Conservation (phyloP, 1,140 invertebrate species). For the Cyphomyrmex costatus region DNA sequence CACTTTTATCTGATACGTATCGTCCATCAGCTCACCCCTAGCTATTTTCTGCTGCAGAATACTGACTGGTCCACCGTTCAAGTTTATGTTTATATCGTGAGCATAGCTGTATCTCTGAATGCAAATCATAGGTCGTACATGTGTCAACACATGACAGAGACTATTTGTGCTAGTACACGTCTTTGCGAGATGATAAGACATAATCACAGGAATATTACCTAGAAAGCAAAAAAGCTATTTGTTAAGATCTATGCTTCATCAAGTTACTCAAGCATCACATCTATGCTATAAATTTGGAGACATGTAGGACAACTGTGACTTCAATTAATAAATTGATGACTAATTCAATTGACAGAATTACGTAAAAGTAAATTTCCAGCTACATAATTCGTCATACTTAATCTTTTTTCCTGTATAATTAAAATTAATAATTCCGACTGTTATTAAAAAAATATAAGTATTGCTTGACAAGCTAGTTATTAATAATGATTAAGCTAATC, state of each 20-base stretch:
- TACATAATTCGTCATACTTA: neutral
- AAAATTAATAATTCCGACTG: neutral
- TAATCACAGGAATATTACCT: constrained; percentile 62
- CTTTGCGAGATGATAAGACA: constrained; percentile 75
- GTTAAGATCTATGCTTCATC: constrained; percentile 18
- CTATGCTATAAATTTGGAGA: neutral
- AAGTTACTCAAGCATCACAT: neutral
- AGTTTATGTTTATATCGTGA: constrained; percentile 15
- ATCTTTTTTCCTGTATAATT: neutral
- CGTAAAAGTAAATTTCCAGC: neutral
- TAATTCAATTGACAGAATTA: neutral
- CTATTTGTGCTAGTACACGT: constrained; percentile 69
- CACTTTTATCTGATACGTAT: constrained; percentile 91
- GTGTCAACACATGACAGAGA: constrained; percentile 70
- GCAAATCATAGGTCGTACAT: constrained; percentile 63
- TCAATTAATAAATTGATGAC: neutral
- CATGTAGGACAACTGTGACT: neutral
- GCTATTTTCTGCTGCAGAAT: constrained; percentile 88
- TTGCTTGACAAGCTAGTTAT: neutral
- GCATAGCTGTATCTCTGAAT: constrained; percentile 65
- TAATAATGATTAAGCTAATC: neutral
- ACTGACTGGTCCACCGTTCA: constrained; percentile 85
- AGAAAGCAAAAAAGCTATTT: constrained; percentile 25
- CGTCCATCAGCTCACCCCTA: constrained; percentile 89
- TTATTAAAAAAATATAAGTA: neutral